A percentile compares a stretch with the other conserved stretches of the same genome.
Evolutionary conservation across 2,113 vertebrate species (phyloP).

Genomic region (Phyllopteryx taeniolatus): DNA sequence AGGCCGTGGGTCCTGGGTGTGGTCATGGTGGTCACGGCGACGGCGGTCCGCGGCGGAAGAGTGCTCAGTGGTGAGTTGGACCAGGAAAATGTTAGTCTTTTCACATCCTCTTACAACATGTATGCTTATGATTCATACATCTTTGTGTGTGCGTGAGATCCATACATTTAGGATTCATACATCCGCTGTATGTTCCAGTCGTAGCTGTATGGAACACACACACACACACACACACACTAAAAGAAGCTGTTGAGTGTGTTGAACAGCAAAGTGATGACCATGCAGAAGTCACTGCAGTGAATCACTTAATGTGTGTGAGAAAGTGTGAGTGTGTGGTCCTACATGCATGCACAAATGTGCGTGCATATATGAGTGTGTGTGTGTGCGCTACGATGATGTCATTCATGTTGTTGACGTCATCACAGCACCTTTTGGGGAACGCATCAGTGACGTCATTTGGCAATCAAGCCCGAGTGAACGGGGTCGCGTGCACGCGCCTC

Average conservation of each 20-base stretch:
- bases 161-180: slow-evolving; percentile 6
- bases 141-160: neutral
- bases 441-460: too few relatives aligned
- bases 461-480: too few relatives aligned
- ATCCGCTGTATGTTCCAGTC: too few relatives aligned
- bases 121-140: too few relatives aligned
- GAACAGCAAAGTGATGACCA: slow-evolving; percentile 88
- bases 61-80: slow-evolving; percentile 58
- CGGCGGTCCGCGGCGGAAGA: slow-evolving; percentile 3
- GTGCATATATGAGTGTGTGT: slow-evolving; percentile 28
- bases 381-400: neutral
- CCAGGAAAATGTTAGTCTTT: too few relatives aligned
- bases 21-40: neutral
- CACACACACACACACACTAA: neutral
- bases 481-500: too few relatives aligned
- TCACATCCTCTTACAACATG: too few relatives aligned
- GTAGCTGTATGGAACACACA: too few relatives aligned
- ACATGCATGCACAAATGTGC: neutral
- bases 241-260: slow-evolving; percentile 39
- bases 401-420: neutral
- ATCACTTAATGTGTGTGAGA: slow-evolving; percentile 82
- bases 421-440: neutral
- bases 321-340: slow-evolving; percentile 3
- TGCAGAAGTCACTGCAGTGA: slow-evolving; percentile 89
- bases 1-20: slow-evolving; percentile 20